Percentiles rank a stretch among this genome's conserved stretches.
These are phyloP conservation scores for Drosophila gunungcola DNA, from an alignment of 1,140 invertebrate species.

Conservation along the genomic window DNA sequence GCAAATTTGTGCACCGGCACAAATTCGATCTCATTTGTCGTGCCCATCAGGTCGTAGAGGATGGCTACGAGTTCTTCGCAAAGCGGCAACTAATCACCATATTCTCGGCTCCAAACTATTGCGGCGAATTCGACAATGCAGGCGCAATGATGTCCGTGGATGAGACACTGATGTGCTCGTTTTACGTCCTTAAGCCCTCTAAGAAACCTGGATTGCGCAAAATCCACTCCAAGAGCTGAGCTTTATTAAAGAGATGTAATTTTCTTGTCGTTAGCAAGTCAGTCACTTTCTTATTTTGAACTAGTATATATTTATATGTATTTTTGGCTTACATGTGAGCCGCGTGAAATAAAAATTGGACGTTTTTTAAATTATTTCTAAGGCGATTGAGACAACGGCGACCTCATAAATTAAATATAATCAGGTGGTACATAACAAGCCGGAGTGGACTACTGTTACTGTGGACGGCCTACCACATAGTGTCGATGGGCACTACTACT, in stretches of 20 bases:
- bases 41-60: slow-evolving; percentile 98
- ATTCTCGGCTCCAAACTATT: too few relatives aligned
- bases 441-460: too few relatives aligned
- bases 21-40: slow-evolving; percentile 97
- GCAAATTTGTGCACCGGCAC: slow-evolving; percentile 96
- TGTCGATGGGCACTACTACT: too few relatives aligned
- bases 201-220: slow-evolving; percentile 22
- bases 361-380: too few relatives aligned
- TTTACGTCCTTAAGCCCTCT: slow-evolving; percentile 61
- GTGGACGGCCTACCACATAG: too few relatives aligned
- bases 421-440: too few relatives aligned
- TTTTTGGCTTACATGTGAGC: too few relatives aligned
- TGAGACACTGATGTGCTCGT: slow-evolving; percentile 99
- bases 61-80: slow-evolving; percentile 99
- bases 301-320: too few relatives aligned
- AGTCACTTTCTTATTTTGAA: too few relatives aligned
- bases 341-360: background rate
- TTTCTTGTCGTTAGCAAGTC: too few relatives aligned
- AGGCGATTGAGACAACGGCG: too few relatives aligned
- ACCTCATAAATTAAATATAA: too few relatives aligned
- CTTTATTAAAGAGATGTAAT: background rate
- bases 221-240: slow-evolving; percentile 19
- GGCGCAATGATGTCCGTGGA: slow-evolving; percentile 99
- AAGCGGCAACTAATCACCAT: slow-evolving; percentile 98
- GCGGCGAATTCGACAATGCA: slow-evolving; percentile 99